Evolutionary conservation across 2,888 invertebrate genomes (phyloP), one percentile per base, ranked within the genome.

Genomic region (Dryococelus australis): DNA sequence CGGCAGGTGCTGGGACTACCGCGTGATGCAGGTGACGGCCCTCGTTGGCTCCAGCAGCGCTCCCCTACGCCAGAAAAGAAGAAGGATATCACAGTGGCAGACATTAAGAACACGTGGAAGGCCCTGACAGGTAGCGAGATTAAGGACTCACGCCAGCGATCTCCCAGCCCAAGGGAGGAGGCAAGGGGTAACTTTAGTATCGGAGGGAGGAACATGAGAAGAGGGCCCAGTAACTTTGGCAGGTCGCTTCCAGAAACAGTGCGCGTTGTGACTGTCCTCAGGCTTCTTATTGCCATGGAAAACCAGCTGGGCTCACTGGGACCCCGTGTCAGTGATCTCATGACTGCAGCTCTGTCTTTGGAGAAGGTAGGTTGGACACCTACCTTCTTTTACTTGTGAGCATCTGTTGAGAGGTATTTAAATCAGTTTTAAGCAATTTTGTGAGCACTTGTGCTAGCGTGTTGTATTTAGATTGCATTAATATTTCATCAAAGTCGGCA

Each of bases 301-400:
- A 96, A 96, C 90, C 96, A 96, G 91, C 92, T 98, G 85, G 97
- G 97, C n/a, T 97, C 97, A 78, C 93, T 97, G 10, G 97, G 97
- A 0, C 97, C 97, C 0, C 79, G 96, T 92, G 94, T 97, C 24
- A 95, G 97, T 0, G 95, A 96, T 88, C 91, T 97, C 89, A 92
- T 97, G n/a, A 95, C 96, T 0, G 95, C 95, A 88, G 97, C 97
- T 0, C 92, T 97, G 84, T 96, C 95, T 79, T 94, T 97, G 92
- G 97, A 97, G 91, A 97, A 97, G 92, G 94, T 93, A 6, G 47
- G 47, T 13, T 5, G 35, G 35, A 35, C 35, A 3, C 35, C 51
- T 8, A 51, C 4, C 2, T 51, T 51, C 51, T 4, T 3, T 35
- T 35, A 35, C 2, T 35, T 35, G 35, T 35, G 43, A 0, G 94